A percentile compares a stretch with the other conserved stretches of the same genome.
phyloP scores from a whole-genome alignment of 2,797 vertebrate genomes.

The Phaenicophaeus curvirostris region DNA sequence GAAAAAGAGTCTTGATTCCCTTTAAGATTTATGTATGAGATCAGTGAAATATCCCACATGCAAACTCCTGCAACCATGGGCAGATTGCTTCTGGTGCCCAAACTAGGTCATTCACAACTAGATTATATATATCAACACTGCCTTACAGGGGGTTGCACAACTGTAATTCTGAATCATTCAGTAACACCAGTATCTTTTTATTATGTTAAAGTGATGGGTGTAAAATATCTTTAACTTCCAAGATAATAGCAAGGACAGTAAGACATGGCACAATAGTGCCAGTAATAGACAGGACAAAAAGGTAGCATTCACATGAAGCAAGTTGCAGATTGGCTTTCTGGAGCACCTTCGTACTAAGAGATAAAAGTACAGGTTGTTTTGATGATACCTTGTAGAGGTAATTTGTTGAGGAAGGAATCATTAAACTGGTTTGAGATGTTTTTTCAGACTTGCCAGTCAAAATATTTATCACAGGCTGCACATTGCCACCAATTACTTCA shows the following conservation, averaged over 20 bases:
- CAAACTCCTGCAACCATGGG: background rate
- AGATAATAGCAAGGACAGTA: background rate
- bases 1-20: background rate
- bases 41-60: background rate
- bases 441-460: background rate
- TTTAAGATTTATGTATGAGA: background rate
- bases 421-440: background rate
- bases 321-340: background rate
- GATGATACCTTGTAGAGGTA: background rate
- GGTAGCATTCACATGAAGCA: background rate
- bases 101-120: background rate
- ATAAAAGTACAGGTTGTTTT: background rate
- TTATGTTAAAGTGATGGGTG: background rate
- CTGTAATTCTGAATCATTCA: background rate
- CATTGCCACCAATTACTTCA: background rate
- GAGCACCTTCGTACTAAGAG: background rate
- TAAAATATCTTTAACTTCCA: background rate
- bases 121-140: background rate
- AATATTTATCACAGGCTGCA: background rate
- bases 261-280: background rate
- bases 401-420: background rate
- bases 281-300: background rate
- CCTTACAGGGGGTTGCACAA: background rate
- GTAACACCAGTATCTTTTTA: background rate
- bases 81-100: background rate